phyloP scores from a whole-genome alignment of 2,113 vertebrate genomes.

The Antechinus stuartii region DNA sequence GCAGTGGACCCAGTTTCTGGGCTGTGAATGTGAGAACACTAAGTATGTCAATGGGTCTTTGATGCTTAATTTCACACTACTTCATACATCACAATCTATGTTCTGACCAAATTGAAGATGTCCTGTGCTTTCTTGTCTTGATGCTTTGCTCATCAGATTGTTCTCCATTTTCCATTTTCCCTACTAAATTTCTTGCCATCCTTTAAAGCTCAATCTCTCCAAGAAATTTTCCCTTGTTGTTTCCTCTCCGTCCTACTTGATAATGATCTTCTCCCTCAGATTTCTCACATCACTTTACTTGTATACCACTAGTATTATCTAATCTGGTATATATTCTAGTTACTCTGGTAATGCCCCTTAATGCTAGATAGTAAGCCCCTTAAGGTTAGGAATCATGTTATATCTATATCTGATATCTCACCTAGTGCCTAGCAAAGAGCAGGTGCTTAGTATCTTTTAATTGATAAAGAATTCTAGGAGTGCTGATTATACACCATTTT shows the following conservation, averaged over 20 bases:
- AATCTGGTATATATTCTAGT: not conserved
- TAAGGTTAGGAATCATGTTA: not conserved
- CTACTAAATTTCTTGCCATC: not conserved
- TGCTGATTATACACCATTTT: not conserved
- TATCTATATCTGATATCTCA: not conserved
- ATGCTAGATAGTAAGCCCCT: not conserved
- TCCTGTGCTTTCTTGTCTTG: not conserved
- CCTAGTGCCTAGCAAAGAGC: not conserved
- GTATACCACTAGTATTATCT: not conserved
- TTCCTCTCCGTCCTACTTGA: not conserved
- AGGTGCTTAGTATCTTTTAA: not conserved
- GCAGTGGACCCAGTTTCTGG: not conserved
- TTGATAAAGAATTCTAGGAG: not conserved
- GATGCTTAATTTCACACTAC: not conserved
- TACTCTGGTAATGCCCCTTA: not conserved
- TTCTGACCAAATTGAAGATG: not conserved
- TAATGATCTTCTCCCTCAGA: not conserved
- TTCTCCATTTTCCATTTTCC: not conserved
- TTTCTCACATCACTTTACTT: not conserved
- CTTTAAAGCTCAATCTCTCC: not conserved
- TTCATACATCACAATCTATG: not conserved
- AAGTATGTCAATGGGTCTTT: not conserved
- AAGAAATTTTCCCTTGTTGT: not conserved
- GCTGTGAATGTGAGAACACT: not conserved
- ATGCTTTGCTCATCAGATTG: not conserved